phyloP scores from a whole-genome alignment of 2,888 invertebrate species.

The Cenopis cana region DNA sequence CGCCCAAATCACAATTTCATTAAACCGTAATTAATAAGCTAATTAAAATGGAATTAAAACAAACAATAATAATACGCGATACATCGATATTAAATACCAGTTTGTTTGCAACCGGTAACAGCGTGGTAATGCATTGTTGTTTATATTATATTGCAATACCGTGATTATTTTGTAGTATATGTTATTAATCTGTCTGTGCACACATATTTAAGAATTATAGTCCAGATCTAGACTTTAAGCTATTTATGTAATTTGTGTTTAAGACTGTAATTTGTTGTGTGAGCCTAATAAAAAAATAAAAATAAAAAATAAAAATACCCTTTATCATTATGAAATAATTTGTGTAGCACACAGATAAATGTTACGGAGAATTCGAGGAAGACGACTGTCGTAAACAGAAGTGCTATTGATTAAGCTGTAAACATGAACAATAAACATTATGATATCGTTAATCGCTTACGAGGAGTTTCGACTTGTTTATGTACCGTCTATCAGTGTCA shows the following conservation, averaged over 20 bases:
- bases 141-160: too few relatives aligned
- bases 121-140: background rate
- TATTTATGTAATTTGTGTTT: too few relatives aligned
- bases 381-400: constrained; percentile 6
- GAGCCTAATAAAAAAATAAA: too few relatives aligned
- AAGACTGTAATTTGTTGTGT: too few relatives aligned
- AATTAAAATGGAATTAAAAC: background rate
- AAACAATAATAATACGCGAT: background rate
- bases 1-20: too few relatives aligned
- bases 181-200: too few relatives aligned
- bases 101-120: background rate
- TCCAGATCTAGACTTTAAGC: too few relatives aligned
- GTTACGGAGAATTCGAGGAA: background rate
- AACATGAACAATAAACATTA: constrained; percentile 31
- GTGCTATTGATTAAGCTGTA: constrained; percentile 6
- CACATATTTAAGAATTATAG: too few relatives aligned
- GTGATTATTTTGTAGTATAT: too few relatives aligned
- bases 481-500: background rate
- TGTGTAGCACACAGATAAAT: background rate
- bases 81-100: background rate
- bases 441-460: constrained; percentile 19
- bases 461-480: constrained; percentile 3
- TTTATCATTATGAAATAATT: background rate
- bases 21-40: too few relatives aligned
- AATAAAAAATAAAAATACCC: too few relatives aligned